Conservation (phyloP, 2,797 vertebrate genomes). For the Urophycis tenuis region DNA sequence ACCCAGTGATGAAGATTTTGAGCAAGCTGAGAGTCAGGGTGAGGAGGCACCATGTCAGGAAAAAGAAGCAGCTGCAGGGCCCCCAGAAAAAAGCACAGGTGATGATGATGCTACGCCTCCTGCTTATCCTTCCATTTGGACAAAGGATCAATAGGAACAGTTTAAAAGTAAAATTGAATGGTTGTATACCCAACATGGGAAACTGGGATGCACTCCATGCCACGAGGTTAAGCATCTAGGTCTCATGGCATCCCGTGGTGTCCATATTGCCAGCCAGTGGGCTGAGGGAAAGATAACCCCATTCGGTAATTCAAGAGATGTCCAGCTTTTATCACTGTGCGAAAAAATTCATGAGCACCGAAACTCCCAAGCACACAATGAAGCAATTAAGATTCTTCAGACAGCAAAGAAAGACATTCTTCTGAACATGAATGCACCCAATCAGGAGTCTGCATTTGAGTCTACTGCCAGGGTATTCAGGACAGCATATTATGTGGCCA, state of each 20-base stretch:
- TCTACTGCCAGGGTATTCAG: constrained; percentile 21
- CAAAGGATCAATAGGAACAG: background rate
- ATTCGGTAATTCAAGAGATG: background rate
- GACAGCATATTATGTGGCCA: constrained; percentile 18
- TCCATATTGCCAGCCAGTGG: constrained; percentile 9
- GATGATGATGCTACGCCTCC: too few relatives aligned
- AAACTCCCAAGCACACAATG: background rate
- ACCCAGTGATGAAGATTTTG: too few relatives aligned
- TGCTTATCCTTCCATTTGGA: background rate
- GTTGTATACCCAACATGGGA: background rate
- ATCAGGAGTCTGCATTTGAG: constrained; percentile 4
- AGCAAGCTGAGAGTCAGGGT: too few relatives aligned
- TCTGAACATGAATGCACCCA: background rate
- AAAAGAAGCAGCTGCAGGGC: too few relatives aligned
- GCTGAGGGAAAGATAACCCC: constrained; percentile 12
- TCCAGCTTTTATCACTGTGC: constrained; percentile 1
- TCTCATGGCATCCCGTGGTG: background rate
- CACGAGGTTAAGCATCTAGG: background rate
- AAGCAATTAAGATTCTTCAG: background rate
- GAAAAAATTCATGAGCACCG: background rate
- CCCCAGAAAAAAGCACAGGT: too few relatives aligned
- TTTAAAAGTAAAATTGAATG: constrained; percentile 3
- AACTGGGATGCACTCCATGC: background rate
- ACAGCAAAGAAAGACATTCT: background rate
- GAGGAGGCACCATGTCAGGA: too few relatives aligned